Evolutionary conservation across 2,888 invertebrate genomes (phyloP), one percentile per base, ranked within the genome.

Genomic region (Caenorhabditis parvicauda): DNA sequence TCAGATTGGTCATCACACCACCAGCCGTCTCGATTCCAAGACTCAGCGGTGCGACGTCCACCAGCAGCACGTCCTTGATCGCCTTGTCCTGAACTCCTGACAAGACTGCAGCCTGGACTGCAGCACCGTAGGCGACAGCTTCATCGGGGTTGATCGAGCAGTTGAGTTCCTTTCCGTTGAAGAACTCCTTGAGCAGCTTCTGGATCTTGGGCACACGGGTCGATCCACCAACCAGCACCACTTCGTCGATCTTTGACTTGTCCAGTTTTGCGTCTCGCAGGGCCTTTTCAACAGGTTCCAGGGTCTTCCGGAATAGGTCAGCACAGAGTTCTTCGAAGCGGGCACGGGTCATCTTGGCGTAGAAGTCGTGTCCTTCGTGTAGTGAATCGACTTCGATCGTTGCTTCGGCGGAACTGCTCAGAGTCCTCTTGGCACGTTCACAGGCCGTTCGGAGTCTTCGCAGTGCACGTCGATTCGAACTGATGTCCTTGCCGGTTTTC

Each of bases 171-270:
- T 91, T 92, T 24, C 92, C 92, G 72, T 91, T 90, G 86, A 93
- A 92, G 65, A 82, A 83, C 58, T 84, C 83, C 82, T 93, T 92
- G 57, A 96, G 86, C 54, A 96, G 86, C 82, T 93, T 92, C 85
- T 96, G 95, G 75, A 96, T 91, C 85, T 93, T 95, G 53, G 95
- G 96, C 80, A 96, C 95, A 83, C 95, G 89, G 21, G 95, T 96
- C 39, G 94, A 95, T 45, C 92, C 94, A 72, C 94, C 94, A 51
- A 85, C 86, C 45, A 86, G 74, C 51, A 86, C 93, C 89, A 86
- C 49, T 21, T 65, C 63, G 37, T 61, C 58, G 29, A 71, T 61
- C 47, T 54, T 55, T 3, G 88, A 84, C 83, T 95, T 95, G 85
- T 93, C 92, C 88, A 95, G 88, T 83, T 94, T 93, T 62, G 95